Conservation (phyloP, 2,113 vertebrate species). For the Channa maculata region DNA sequence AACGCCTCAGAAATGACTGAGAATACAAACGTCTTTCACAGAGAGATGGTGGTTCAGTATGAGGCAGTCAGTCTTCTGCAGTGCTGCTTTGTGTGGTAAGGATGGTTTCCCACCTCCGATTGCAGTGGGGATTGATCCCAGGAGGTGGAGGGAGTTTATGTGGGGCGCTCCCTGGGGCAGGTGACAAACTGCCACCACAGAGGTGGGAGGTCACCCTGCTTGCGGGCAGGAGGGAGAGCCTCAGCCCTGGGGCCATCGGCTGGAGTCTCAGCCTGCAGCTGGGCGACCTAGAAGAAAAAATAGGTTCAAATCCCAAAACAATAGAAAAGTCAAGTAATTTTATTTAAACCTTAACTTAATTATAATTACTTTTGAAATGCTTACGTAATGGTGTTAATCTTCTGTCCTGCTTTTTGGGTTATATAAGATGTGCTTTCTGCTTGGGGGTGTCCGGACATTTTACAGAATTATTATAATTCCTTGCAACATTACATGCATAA, state of each 20-base stretch:
- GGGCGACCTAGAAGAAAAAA: slow-evolving; percentile 85
- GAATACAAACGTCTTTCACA: slow-evolving; percentile 7
- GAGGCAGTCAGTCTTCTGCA: not conserved
- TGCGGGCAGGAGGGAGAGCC: slow-evolving; percentile 92
- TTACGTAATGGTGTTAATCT: too few species aligned
- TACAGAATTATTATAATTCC: too few species aligned
- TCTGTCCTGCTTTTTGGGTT: too few species aligned
- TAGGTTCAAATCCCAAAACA: not conserved
- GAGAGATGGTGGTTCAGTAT: not conserved
- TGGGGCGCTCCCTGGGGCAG: slow-evolving; percentile 87
- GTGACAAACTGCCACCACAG: slow-evolving; percentile 96
- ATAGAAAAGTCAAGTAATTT: too few species aligned
- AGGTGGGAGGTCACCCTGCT: slow-evolving; percentile 90
- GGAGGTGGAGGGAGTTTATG: slow-evolving; percentile 63
- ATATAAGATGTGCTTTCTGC: too few species aligned
- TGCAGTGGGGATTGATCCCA: not conserved
- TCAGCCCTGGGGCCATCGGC: slow-evolving; percentile 83
- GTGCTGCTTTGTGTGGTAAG: not conserved
- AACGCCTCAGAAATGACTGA: slow-evolving; percentile 50
- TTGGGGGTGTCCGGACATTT: too few species aligned
- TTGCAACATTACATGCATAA: too few species aligned
- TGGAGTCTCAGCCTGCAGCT: slow-evolving; percentile 89
- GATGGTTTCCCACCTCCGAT: not conserved
- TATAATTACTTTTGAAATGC: too few species aligned
- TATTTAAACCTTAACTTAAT: too few species aligned